A percentile compares a stretch with the other conserved stretches of the same genome.
Conservation (phyloP, 2,797 vertebrate genomes). For the Gallinago nigripennis region DNA sequence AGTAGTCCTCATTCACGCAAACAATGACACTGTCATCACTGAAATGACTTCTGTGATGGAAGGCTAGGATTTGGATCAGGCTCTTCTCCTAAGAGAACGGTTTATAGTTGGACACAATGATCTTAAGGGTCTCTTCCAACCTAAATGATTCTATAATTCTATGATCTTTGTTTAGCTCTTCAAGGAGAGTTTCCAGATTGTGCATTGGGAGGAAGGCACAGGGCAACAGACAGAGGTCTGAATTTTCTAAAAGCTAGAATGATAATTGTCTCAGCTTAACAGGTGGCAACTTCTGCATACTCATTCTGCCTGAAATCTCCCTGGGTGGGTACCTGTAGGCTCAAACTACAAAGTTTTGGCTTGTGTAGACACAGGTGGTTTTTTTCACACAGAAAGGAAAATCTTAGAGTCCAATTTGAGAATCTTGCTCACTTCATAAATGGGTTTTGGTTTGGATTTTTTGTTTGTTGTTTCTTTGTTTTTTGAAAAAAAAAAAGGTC, state of each 20-base stretch:
- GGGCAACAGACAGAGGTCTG: not conserved
- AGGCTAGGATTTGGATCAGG: not conserved
- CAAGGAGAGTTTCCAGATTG: not conserved
- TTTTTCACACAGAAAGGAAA: not conserved
- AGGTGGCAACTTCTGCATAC: not conserved
- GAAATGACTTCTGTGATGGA: fast-evolving
- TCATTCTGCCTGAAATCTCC: not conserved
- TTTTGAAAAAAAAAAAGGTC: not conserved
- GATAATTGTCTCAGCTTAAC: not conserved
- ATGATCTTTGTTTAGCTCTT: not conserved
- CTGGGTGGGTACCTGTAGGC: not conserved
- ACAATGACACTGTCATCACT: not conserved
- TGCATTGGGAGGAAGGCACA: not conserved
- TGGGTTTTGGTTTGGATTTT: not conserved
- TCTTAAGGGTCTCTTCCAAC: not conserved
- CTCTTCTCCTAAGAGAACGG: not conserved
- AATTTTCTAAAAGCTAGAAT: not conserved
- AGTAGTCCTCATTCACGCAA: not conserved
- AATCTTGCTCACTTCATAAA: not conserved
- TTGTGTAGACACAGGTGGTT: fast-evolving
- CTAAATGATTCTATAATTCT: not conserved
- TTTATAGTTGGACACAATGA: not conserved
- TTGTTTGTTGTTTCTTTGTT: not conserved
- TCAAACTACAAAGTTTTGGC: not conserved
- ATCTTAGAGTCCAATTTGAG: not conserved